A percentile compares a stretch with the other conserved stretches of the same genome.
Evolutionary conservation across 2,888 invertebrate genomes (phyloP).

Genomic region (Meteorus cinctellus): DNA sequence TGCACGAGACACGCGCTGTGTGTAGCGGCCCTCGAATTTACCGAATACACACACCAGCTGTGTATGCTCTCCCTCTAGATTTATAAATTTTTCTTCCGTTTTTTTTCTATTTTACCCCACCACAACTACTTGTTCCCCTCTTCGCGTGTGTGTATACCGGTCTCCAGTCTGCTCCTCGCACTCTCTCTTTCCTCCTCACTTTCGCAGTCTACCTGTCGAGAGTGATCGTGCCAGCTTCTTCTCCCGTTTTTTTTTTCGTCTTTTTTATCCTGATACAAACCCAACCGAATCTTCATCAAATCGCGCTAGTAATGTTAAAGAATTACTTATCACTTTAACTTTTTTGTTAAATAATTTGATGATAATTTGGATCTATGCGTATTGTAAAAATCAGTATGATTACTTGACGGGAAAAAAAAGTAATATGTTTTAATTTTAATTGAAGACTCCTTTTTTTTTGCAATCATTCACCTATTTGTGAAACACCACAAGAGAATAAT

Average conservation of each 20-base stretch:
- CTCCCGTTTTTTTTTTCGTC: not conserved
- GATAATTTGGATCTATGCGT: not conserved
- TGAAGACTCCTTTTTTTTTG: not conserved
- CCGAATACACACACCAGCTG: slow-evolving; percentile 45
- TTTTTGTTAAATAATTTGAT: not conserved
- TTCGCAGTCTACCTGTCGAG: slow-evolving; percentile 46
- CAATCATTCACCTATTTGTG: slow-evolving; percentile 29
- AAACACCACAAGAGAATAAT: slow-evolving; percentile 44
- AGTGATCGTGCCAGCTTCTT: slow-evolving; percentile 26
- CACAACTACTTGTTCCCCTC: slow-evolving; percentile 18
- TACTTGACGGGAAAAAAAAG: not conserved
- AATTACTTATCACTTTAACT: not conserved
- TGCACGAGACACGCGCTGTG: slow-evolving; percentile 48
- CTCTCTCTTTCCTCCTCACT: slow-evolving; percentile 45
- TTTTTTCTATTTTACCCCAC: slow-evolving; percentile 25
- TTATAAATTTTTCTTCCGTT: not conserved
- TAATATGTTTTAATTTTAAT: not conserved
- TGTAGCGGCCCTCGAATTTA: slow-evolving; percentile 48
- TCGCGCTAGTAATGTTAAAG: slow-evolving; percentile 18
- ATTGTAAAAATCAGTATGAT: no score
- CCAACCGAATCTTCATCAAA: slow-evolving; percentile 7
- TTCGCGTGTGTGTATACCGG: slow-evolving; percentile 12
- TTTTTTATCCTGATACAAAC: slow-evolving; percentile 10
- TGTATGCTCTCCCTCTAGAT: slow-evolving; percentile 23
- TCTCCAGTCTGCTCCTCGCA: slow-evolving; percentile 22